Evolutionary conservation across 2,888 invertebrate genomes (phyloP), one percentile per base, ranked within the genome.

Genomic region (Stenchaetothrips biformis): DNA sequence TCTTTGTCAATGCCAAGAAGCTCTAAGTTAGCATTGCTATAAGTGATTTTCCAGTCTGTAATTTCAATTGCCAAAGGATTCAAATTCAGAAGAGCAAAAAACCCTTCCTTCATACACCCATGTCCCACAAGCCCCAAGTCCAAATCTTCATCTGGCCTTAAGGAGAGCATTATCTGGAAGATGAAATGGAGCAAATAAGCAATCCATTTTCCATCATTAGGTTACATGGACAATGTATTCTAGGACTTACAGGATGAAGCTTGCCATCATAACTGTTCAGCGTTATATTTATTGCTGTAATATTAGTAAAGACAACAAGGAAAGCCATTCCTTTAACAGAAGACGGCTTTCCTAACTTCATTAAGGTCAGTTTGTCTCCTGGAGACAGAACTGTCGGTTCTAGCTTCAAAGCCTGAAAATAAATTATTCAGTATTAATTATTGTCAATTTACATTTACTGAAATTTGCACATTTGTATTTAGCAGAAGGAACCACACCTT

Each of bases 251-350:
- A 87, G 89, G 86, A 85, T 89, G 88, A 84, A 94, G 87, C 85
- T 91, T 91, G 78, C 94, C 94, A 85, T 92, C 91, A 85, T 94
- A 94, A 85, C 92, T 91, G 79, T 92, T 86, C 82, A 95, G 87
- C 53, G 94, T 93, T 82, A 94, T 89, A 83, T 89, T 88, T 83
- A 94, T 90, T 67, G 90, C 89, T 48, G 94, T 93, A 81, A 94
- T 90, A 86, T 95, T 95, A 27, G 94, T 94, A 85, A 91, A 89
- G 79, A 95, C 87, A 77, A 90, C 88, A 83, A 94, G 89, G 83
- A 89, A 88, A 16, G 92, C 90, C 67, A 74, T 84, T 90, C 90
- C 81, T 92, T 87, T 84, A 91, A 90, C 81, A 92, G 86, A 84
- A 90, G 88, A 82, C 86, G 87, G 82, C 87, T 85, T 80, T 87